These are phyloP conservation scores for Tipula confusa DNA, from an alignment of 2,888 invertebrate species.

Conservation along the genomic window DNA sequence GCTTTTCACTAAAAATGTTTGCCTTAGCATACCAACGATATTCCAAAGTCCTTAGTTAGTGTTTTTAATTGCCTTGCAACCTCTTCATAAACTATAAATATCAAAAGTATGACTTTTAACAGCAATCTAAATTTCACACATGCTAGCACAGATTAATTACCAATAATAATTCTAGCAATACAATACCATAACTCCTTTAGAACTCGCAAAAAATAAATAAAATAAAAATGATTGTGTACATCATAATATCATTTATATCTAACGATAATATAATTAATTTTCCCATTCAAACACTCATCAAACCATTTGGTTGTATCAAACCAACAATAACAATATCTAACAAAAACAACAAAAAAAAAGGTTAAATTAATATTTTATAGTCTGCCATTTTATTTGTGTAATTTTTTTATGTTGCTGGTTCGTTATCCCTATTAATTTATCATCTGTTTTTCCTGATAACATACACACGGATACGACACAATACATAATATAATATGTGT, in stretches of 20 bases:
- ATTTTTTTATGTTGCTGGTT: background rate
- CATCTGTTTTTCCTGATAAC: constrained; percentile 20
- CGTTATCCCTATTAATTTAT: constrained; percentile 14
- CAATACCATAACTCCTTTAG: background rate
- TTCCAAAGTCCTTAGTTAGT: too few species aligned
- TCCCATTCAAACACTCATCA: constrained; percentile 20
- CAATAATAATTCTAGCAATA: background rate
- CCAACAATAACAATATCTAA: background rate
- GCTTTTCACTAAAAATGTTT: too few species aligned
- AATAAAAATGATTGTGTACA: background rate
- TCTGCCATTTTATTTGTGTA: constrained; percentile 25
- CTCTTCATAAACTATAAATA: too few species aligned
- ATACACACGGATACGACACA: background rate
- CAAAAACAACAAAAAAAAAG: background rate
- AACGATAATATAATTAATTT: background rate
- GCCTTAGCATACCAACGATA: too few species aligned
- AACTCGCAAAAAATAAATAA: background rate
- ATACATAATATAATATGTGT: background rate
- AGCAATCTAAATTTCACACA: too few species aligned
- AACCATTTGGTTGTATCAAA: constrained; percentile 14
- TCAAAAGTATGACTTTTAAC: too few species aligned
- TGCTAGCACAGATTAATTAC: background rate
- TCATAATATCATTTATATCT: background rate
- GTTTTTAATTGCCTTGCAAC: too few species aligned
- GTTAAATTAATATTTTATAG: constrained; percentile 20